Percentiles rank a stretch among this genome's conserved stretches.
These are phyloP conservation scores for Sipha flava DNA, from an alignment of 1,140 invertebrate genomes.

Conservation along the genomic window DNA sequence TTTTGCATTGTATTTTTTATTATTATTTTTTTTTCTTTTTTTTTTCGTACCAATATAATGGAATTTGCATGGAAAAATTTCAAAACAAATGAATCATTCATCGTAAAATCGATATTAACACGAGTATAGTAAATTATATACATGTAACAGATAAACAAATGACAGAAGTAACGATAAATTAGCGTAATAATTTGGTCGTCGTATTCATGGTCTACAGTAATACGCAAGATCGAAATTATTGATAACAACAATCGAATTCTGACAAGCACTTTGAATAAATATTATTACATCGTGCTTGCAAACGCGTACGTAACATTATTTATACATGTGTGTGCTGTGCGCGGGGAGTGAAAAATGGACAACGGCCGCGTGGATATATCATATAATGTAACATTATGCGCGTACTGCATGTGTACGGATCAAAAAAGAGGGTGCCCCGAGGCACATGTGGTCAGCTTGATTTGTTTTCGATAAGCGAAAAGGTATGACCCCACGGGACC, in stretches of 20 bases:
- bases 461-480: constrained; percentile 33
- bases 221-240: neutral
- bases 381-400: constrained; percentile 13
- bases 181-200: too few species aligned
- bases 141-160: too few species aligned
- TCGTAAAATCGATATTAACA: too few species aligned
- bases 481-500: constrained; percentile 27
- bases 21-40: too few species aligned
- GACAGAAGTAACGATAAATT: too few species aligned
- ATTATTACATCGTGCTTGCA: neutral
- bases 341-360: neutral
- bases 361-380: neutral
- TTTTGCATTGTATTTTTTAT: too few species aligned
- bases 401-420: neutral
- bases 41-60: too few species aligned
- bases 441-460: constrained; percentile 32
- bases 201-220: too few species aligned
- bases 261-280: neutral
- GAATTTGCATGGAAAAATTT: too few species aligned
- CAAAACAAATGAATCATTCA: too few species aligned
- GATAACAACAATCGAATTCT: neutral
- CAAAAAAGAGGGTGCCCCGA: constrained; percentile 15
- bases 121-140: too few species aligned
- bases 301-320: neutral
- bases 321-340: neutral